Conservation (phyloP, 92 coral and sea anemone genomes). For the Parazoanthus atlanticus region DNA sequence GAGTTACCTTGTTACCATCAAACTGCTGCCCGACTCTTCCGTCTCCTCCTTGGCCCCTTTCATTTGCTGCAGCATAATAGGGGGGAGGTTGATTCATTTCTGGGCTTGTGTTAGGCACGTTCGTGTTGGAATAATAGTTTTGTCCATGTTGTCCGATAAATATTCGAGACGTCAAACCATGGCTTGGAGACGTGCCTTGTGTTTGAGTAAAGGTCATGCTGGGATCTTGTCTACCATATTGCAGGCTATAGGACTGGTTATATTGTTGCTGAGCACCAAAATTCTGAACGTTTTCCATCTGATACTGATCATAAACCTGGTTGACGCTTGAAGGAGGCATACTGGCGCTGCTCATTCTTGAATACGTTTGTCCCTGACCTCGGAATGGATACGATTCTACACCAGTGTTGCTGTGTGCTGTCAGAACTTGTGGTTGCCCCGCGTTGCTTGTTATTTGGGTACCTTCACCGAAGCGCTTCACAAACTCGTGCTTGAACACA, state of each 20-base stretch:
- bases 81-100: not conserved
- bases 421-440: not conserved
- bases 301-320: constrained; percentile 2
- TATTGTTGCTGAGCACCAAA: constrained; percentile 9
- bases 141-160: not conserved
- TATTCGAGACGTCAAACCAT: not conserved
- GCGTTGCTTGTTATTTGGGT: not conserved
- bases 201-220: not conserved
- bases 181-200: not conserved
- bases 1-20: not conserved
- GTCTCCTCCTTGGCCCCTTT: not conserved
- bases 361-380: not conserved
- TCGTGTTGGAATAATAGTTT: not conserved
- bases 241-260: not conserved
- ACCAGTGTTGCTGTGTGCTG: not conserved
- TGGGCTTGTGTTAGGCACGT: not conserved
- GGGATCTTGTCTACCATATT: not conserved
- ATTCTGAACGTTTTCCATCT: not conserved
- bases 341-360: not conserved
- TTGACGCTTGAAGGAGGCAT: not conserved
- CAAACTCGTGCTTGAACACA: constrained; percentile 68
- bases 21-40: not conserved
- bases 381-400: not conserved
- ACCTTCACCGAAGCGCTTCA: constrained; percentile 43
- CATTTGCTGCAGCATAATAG: not conserved